phyloP scores from a whole-genome alignment of 2,797 vertebrate genomes.

The Sebastes kiyomatsui region DNA sequence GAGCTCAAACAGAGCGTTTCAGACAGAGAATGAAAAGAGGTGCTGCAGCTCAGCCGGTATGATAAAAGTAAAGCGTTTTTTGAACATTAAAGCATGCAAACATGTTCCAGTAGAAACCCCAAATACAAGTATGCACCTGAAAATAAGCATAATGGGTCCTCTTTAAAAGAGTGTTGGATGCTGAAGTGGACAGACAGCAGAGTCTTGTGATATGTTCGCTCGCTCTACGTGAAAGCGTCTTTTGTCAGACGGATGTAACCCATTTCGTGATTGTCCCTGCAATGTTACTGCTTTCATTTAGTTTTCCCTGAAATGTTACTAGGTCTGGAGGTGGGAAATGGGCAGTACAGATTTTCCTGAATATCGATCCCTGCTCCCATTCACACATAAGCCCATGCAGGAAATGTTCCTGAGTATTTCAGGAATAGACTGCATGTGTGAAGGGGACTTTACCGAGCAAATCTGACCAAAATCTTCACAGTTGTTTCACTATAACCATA shows the following conservation, averaged over 20 bases:
- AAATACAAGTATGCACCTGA: too few species aligned
- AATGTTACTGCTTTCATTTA: not conserved
- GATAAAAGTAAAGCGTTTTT: too few species aligned
- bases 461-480: not conserved
- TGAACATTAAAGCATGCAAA: too few species aligned
- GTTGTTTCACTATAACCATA: not conserved
- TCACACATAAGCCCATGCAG: too few species aligned
- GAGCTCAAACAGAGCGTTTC: too few species aligned
- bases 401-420: too few species aligned
- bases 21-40: too few species aligned
- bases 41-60: too few species aligned
- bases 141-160: too few species aligned
- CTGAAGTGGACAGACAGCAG: too few species aligned
- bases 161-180: not conserved
- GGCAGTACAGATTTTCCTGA: not conserved
- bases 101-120: too few species aligned
- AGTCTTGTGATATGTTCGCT: not conserved
- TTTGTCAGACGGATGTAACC: not conserved
- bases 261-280: not conserved
- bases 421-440: not conserved
- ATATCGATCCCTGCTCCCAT: too few species aligned
- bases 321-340: not conserved
- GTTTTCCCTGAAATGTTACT: not conserved
- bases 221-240: not conserved
- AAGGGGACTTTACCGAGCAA: not conserved